These are phyloP conservation scores for Notolabrus celidotus DNA, from an alignment of 2,797 vertebrate species.

Conservation along the genomic window DNA sequence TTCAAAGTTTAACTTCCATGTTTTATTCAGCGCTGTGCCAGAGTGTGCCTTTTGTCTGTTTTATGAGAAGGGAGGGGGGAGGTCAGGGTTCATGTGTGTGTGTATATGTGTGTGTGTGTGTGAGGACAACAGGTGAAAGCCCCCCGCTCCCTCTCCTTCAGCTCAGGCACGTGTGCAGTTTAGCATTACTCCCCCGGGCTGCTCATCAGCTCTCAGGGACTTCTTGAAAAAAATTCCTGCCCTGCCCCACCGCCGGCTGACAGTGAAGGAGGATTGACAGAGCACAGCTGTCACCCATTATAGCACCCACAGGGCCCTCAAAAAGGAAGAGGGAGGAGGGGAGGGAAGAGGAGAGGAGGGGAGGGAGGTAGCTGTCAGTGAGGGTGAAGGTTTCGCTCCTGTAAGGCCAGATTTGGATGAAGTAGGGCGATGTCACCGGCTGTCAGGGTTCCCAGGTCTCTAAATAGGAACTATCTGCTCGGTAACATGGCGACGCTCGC, in stretches of 20 bases:
- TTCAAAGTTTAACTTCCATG: too few species aligned
- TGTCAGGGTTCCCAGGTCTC: conserved; percentile 54
- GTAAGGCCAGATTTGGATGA: conserved; percentile 61
- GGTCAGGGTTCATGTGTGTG: conserved; percentile 21
- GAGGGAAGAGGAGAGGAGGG: conserved; percentile 24
- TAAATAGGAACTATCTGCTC: conserved; percentile 68
- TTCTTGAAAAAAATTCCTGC: conserved; percentile 73
- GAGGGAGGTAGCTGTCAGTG: conserved; percentile 67
- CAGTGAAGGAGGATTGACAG: conserved; percentile 85
- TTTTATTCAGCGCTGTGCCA: background rate
- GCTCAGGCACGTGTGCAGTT: conserved; percentile 68
- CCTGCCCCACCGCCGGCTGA: conserved; percentile 69
- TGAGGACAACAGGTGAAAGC: conserved; percentile 78
- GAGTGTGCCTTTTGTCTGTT: conserved; percentile 40
- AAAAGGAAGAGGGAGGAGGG: conserved; percentile 55
- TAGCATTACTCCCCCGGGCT: conserved; percentile 65
- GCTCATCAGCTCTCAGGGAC: conserved; percentile 65
- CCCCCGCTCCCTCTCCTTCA: conserved; percentile 61
- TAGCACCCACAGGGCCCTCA: conserved; percentile 75
- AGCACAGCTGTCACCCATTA: conserved; percentile 84
- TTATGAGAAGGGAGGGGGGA: conserved; percentile 36
- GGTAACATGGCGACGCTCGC: conserved; percentile 41
- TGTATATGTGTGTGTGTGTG: conserved; percentile 21
- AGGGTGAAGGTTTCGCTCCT: conserved; percentile 58
- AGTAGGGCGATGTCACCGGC: conserved; percentile 48